Evolutionary conservation across 2,797 vertebrate species (phyloP), one percentile per base, ranked within the genome.

Genomic region (Sebastes trivittatus): DNA sequence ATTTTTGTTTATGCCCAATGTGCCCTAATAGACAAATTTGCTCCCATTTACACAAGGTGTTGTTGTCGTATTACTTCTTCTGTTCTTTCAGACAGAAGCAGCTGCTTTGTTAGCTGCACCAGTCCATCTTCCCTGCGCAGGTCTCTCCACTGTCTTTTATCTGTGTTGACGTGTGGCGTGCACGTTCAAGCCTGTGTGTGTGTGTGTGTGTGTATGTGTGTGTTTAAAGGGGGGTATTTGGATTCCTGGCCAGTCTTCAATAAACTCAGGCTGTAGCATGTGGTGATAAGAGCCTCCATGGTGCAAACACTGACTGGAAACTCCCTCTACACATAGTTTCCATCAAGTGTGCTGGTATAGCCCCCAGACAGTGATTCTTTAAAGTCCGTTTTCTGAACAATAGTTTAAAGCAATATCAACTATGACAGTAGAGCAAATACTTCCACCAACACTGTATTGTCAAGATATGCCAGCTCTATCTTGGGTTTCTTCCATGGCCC

Each of bases 231-330:
- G 75, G 67, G 61, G 70, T 87, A 74, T 90, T 88, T 89, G 81
- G 71, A 93, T 92, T 93, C 90, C 87, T 91, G 92, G 89, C 88
- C 55, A 34, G 84, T 85, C 80, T 84, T 88, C 87, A 90, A 81
- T 89, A 89, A 93, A 84, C 87, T 58, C 61, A 59, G 62, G 52
- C 85, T 82, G 74, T 83, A 89, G 80, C 49, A 13, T 80, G 77
- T 42, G 62, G 75, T 49, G 89, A 93, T 95, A 92, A 90, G 78
- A 66, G 83, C 78, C 74, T 83, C 72, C 55, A 8, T 62, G 82
- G 77, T 81, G 82, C 91, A 90, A 90, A 92, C 87, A 83, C 52
- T 61, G 54, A 81, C 46, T 76, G 81, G 79, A 86, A 86, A 86
- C 73, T 78, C 78, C 82, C 78, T 59, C 52, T 63, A 30, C 61